These are phyloP conservation scores for Octomys mimax DNA, from an alignment of 2,797 vertebrate genomes.

Conservation along the genomic window DNA sequence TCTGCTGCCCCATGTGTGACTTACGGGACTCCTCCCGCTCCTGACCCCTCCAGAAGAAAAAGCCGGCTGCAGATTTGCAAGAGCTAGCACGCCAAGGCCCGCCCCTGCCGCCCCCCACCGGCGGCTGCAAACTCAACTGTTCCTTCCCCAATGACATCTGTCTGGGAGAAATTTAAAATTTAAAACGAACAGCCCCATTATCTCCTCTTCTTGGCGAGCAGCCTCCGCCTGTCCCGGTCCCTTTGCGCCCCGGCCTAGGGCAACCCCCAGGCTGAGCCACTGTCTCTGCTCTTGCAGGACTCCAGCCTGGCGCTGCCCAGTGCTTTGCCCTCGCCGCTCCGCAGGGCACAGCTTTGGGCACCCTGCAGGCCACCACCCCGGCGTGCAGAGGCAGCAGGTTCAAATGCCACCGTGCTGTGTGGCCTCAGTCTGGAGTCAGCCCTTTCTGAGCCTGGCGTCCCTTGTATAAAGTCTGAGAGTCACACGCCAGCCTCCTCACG, in stretches of 20 bases:
- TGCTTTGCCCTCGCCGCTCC: neutral
- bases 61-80: neutral
- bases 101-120: neutral
- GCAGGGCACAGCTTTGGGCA: slow-evolving; percentile 8
- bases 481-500: neutral
- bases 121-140: slow-evolving; percentile 26
- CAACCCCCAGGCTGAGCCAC: slow-evolving; percentile 28
- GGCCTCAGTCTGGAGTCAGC: neutral
- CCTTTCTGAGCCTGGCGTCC: neutral
- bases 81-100: neutral
- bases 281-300: neutral
- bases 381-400: slow-evolving; percentile 27
- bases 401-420: slow-evolving; percentile 24
- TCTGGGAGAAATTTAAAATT: slow-evolving; percentile 82
- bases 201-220: slow-evolving; percentile 11
- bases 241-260: slow-evolving; percentile 55
- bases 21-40: neutral
- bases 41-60: neutral
- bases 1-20: neutral
- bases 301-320: slow-evolving; percentile 6
- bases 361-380: neutral
- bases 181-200: slow-evolving; percentile 77
- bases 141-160: slow-evolving; percentile 82
- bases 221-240: slow-evolving; percentile 12
- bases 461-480: neutral